phyloP scores from a whole-genome alignment of 2,113 vertebrate genomes.

The Takifugu bimaculatus region DNA sequence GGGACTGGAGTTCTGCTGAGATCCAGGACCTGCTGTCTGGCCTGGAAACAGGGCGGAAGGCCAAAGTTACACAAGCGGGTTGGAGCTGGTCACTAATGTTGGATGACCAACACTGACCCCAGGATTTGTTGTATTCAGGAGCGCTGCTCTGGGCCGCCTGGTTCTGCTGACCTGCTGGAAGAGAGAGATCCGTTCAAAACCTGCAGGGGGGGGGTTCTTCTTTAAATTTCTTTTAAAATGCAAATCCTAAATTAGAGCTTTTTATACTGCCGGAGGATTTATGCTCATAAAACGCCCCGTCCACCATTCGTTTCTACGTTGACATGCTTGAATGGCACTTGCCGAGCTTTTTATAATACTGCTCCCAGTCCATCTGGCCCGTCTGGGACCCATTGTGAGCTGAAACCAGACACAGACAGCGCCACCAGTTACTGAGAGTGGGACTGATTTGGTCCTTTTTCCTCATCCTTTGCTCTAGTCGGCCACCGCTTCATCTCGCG shows the following conservation, averaged over 20 bases:
- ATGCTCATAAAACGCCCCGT: not conserved
- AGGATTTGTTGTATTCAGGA: slow-evolving; percentile 91
- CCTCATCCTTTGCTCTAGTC: not conserved
- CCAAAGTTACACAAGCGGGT: not conserved
- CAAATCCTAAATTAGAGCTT: not conserved
- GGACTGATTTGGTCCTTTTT: slow-evolving; percentile 18
- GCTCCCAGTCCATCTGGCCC: slow-evolving; percentile 76
- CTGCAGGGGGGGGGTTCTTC: too few species aligned
- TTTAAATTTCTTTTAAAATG: not conserved
- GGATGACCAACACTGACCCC: slow-evolving; percentile 76
- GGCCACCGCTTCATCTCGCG: slow-evolving; percentile 6
- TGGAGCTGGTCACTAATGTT: not conserved
- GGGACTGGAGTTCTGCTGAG: slow-evolving; percentile 90
- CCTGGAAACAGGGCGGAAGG: slow-evolving; percentile 65
- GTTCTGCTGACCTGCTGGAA: slow-evolving; percentile 84
- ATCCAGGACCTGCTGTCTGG: slow-evolving; percentile 83
- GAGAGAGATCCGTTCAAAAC: not conserved
- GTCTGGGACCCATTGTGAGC: slow-evolving; percentile 75
- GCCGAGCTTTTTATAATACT: slow-evolving; percentile 71
- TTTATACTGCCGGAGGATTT: not conserved
- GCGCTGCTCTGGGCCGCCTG: slow-evolving; percentile 89
- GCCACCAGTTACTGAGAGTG: slow-evolving; percentile 30
- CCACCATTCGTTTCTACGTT: not conserved
- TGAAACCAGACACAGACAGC: slow-evolving; percentile 71
- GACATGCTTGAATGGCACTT: slow-evolving; percentile 38